These are phyloP conservation scores for Aptenodytes patagonicus DNA, from an alignment of 2,113 vertebrate species.

Conservation along the genomic window DNA sequence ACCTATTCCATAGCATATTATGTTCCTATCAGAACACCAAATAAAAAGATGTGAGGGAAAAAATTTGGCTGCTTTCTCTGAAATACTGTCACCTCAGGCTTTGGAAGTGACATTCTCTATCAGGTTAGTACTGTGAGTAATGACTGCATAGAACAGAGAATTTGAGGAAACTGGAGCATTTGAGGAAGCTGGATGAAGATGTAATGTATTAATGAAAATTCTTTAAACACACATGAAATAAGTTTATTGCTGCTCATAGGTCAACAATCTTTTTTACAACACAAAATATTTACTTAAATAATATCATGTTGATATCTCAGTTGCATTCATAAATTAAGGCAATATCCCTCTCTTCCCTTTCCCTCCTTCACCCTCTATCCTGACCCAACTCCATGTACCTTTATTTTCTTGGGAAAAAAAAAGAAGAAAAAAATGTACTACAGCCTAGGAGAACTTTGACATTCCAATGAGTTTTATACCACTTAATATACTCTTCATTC, in stretches of 20 bases:
- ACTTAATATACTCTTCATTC: background rate
- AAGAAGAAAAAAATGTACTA: background rate
- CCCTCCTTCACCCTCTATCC: background rate
- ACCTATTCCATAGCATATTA: background rate
- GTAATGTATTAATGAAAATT: background rate
- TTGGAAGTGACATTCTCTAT: background rate
- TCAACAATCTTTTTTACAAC: background rate
- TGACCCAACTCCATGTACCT: background rate
- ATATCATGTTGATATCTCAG: background rate
- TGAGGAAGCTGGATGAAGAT: background rate
- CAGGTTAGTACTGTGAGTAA: background rate
- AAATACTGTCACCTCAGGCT: background rate
- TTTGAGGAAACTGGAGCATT: background rate
- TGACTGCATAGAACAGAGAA: background rate
- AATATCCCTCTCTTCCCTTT: background rate
- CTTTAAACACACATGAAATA: background rate
- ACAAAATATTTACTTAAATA: background rate
- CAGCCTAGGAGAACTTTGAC: background rate
- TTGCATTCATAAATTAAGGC: background rate
- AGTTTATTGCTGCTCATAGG: background rate
- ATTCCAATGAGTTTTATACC: background rate
- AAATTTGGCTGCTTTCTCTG: background rate
- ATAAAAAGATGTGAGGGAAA: background rate
- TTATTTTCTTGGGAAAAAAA: background rate
- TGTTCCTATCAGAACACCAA: background rate